Base-by-base conservation (phyloP, 1,140 invertebrate genomes). In the Ectropis grisescens region DNA sequence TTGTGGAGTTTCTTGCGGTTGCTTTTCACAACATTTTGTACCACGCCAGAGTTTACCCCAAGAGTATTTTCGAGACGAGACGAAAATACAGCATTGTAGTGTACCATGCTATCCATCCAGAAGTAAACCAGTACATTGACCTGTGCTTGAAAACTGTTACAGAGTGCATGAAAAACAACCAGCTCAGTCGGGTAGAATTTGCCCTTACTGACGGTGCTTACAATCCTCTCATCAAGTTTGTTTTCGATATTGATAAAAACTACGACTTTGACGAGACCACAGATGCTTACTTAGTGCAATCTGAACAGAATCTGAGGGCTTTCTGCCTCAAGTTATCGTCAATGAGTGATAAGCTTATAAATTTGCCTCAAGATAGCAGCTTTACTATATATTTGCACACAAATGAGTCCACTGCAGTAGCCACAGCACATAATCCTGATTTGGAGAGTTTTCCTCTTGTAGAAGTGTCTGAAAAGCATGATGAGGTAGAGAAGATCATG, bases 271-370 rank as follows among this genome's bases (percentile, higher is more conserved):
- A 75, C 26, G 58, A 72, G 19, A 69, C 55, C 7, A 30, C 13
- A 6, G 87, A 88, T 65, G 82, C 86, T 2, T 88, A 87, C 68
- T 84, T 87, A 41, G 58, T 87, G 2, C 83, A 85, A 53, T 76
- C 76, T 8, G 86, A 88, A 59, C 84, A 87, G 57, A 84, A 81
- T 41, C 57, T 89, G 11, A 75, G 85, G 37, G 84, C 82, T 10
- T 82, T 87, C 47, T 87, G 83, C 46, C 62, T 88, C 11, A 85
- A 85, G 47, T 42, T 88, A 27, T 71, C 81, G 1, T 76, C 80
- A 35, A 52, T 75, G 10, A 57, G 65, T 26, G 52, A 71, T 8
- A 82, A 82, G 39, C 71, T 86, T 6, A 80, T 79, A 44, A 55
- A 71, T 29, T 47, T 86, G 7, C 83, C 85, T 3, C 68, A 85